Conservation (phyloP, 2,113 vertebrate genomes). For the Otolemur garnettii region DNA sequence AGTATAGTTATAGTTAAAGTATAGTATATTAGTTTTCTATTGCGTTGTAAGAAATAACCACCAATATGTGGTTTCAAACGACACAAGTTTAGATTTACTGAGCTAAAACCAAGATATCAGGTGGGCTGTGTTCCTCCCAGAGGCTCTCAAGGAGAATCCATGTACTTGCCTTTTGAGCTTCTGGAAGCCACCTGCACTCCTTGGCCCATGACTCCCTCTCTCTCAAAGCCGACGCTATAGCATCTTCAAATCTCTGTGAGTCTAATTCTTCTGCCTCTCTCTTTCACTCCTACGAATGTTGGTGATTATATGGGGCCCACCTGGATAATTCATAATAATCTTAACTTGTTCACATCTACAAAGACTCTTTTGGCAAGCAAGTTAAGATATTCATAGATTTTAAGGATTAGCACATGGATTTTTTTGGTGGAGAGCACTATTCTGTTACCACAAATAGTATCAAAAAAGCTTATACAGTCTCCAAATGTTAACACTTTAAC, state of each 20-base stretch:
- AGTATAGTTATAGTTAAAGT: background rate
- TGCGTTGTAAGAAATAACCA: background rate
- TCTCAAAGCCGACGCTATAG: background rate
- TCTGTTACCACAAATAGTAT: background rate
- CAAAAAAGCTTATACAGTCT: background rate
- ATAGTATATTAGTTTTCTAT: background rate
- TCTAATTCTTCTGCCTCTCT: background rate
- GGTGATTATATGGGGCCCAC: background rate
- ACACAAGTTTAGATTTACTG: background rate
- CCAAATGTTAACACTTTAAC: constrained; percentile 3
- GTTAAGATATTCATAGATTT: background rate
- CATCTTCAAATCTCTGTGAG: background rate
- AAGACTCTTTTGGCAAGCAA: background rate
- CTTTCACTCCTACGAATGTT: background rate
- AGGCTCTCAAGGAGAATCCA: background rate
- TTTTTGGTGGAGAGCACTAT: background rate
- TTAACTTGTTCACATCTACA: background rate
- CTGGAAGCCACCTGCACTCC: background rate
- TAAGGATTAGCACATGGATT: background rate
- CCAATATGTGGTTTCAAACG: background rate
- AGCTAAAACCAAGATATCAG: background rate
- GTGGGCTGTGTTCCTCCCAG: background rate
- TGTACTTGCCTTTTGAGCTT: background rate
- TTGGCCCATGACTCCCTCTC: background rate
- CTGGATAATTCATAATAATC: background rate